phyloP scores from a whole-genome alignment of 1,140 invertebrate genomes.

The Drosophila lini region DNA sequence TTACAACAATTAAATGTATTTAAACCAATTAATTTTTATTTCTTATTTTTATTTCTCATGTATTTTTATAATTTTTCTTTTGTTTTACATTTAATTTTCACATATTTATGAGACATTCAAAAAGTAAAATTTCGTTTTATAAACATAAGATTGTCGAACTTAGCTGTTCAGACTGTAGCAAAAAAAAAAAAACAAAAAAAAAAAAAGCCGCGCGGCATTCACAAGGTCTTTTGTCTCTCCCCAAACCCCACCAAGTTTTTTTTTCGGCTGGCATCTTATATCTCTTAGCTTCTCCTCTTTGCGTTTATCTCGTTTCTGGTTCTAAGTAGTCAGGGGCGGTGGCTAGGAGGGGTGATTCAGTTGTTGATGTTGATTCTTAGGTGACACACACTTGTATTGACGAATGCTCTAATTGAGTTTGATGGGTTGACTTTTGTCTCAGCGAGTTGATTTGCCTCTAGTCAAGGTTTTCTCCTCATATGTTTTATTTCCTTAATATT shows the following conservation, averaged over 20 bases:
- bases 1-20: no score
- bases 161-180: background rate
- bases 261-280: conserved; percentile 22
- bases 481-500: conserved; percentile 44
- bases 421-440: conserved; percentile 35
- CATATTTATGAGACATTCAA: no score
- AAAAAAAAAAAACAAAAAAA: conserved; percentile 11
- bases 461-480: conserved; percentile 42
- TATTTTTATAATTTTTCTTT: no score
- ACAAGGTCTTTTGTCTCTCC: conserved; percentile 63
- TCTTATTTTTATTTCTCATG: no score
- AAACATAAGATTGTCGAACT: background rate
- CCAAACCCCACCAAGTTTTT: background rate
- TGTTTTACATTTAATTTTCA: no score
- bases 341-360: background rate
- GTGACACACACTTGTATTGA: conserved; percentile 23
- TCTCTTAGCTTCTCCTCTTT: conserved; percentile 18
- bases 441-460: conserved; percentile 16
- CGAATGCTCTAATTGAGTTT: conserved; percentile 63
- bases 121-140: background rate
- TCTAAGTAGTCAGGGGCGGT: conserved; percentile 31
- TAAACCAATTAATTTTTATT: background rate
- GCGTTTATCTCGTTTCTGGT: conserved; percentile 53
- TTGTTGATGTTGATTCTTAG: conserved; percentile 2
- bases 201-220: conserved; percentile 60